Evolutionary conservation across 2,888 invertebrate genomes (phyloP), one percentile per base, ranked within the genome.

Genomic region (Sipha maydis): DNA sequence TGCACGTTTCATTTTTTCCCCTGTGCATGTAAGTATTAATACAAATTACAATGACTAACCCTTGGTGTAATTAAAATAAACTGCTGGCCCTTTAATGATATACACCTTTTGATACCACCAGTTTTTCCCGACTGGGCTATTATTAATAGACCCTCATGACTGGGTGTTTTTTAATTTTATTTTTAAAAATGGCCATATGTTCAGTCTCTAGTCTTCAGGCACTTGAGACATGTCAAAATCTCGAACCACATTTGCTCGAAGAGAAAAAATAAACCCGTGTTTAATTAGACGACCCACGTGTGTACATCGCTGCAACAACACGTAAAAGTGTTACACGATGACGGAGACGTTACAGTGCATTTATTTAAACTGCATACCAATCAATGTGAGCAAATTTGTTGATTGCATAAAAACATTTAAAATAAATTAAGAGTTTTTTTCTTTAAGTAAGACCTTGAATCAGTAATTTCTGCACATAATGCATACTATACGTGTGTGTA

Each of bases 201-300:
- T 86, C 86, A 38, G 79, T 56, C 84, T 76, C 56, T 41, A 73
- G 69, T 28, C 9, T 38, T 31, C 69, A n/a, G 61, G 73, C 79
- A 80, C 86, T 80, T 56, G 86, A 86, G 86, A 86, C 79, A 19
- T 48, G 86, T 86, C 78, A 78, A 71, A 78, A 77, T 69, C 85
- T 76, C 73, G 71, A 48, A 67, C 69, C 79, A 73, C 85, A 38
- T 71, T 69, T 56, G 61, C 61, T 28, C 61, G 31, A 86, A 31
- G 79, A 28, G n/a, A 78, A 69, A 41, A 61, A 79, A 73, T 86
- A 41, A 80, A 61, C 71, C 79, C 78, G 38, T 7, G 78, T 85
- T 85, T 79, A 85, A 85, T 85, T 85, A 79, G 85, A 69, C 85
- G 69, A 85, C 79, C 78, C 78, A 69, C 78, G 78, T 76, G 67